Base-by-base conservation (phyloP, 2,113 vertebrate species). In the Nipponia nippon region DNA sequence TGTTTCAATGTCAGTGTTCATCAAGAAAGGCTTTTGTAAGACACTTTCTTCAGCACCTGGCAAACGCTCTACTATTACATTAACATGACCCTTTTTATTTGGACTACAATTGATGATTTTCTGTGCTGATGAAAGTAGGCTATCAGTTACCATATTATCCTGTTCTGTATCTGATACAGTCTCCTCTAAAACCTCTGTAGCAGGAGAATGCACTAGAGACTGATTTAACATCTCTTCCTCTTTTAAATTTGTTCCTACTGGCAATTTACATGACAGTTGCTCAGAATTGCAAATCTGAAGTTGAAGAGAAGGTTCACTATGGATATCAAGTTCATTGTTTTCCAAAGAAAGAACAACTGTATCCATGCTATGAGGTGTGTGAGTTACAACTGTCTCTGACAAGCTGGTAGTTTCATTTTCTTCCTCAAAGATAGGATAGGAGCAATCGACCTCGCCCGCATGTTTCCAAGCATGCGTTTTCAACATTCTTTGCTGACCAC, bases 381-480 rank as follows among this genome's bases (percentile, higher is more conserved):
- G 78, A 18, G 97, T 53, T 44, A 95, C 87, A 10, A 97, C 95
- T 0, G 93, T 72, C 59, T 98, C 98, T 76, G 96, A 97, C 47
- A 97, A 92, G 10, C 79, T 70, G 1, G 97, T 83, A 30, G 95
- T 93, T 46, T 98, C 99, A 1, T 97, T 98, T 91, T 99, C 99
- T 34, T 99, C 99, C 92, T 99, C 99, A 50, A 99, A 99, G 90
- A 99, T 98, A 13, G 99, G 99, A 85, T 99, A 99, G 10, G 99
- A 99, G 95, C 99, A 99, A 85, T 99, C 99, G 3, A 99, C 99
- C 73, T 99, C 98, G 11, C 99, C 99, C 0, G 99, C 99, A 2
- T 99, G 99, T 87, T 99, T 99, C 99, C 99, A 99, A 4, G 99
- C 99, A 0, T 99, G 99, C 1, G 99, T 99, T 98, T 99, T 99